Evolutionary conservation across 2,888 invertebrate genomes (phyloP), one percentile per base, ranked within the genome.

Genomic region (Saturnia japonica): DNA sequence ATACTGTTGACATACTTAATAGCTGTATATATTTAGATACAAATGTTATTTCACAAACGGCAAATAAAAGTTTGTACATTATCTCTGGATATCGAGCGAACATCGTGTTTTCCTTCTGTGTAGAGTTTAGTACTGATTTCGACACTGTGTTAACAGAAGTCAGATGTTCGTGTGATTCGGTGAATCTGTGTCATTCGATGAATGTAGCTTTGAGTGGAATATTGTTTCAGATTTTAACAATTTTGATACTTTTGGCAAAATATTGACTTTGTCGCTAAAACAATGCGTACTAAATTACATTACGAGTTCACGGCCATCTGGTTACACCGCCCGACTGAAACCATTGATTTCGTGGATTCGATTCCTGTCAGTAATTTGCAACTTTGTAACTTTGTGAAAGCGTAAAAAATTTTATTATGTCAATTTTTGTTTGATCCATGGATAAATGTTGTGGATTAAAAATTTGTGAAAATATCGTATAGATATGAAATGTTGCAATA

Each of bases 31-130:
- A 34, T 25, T 25, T 45, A 62, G 14, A n/a, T n/a, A 43, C 34
- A 43, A 45, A 28, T 47, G n/a, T 22, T 22, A 34, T 68, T 47
- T 43, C 16, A n/a, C 45, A 60, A 60, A 47, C 57, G 40, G 70
- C 47, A 71, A 67, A 67, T 45, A 6, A 22, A 68, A 62, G 60
- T 62, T 71, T 68, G 70, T 45, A n/a, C 34, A 60, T 60, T 28
- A 25, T 25, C 28, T 28, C 57, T 14, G 14, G 57, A 14, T 60
- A 60, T 28, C 57, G 57, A 57, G 68, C 47, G 70, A 68, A 62
- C n/a, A 43, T 60, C 16, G n/a, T 2, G 70, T 68, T 71, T 71
- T 71, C 57, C 70, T 68, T 47, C 70, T 68, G 45, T 16, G 19
- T 14, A 9, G 40, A 22, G 43, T 19, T 47, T 25, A n/a, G 68